Evolutionary conservation across 1,140 invertebrate genomes (phyloP).

Genomic region (Vanessa tameamea): DNA sequence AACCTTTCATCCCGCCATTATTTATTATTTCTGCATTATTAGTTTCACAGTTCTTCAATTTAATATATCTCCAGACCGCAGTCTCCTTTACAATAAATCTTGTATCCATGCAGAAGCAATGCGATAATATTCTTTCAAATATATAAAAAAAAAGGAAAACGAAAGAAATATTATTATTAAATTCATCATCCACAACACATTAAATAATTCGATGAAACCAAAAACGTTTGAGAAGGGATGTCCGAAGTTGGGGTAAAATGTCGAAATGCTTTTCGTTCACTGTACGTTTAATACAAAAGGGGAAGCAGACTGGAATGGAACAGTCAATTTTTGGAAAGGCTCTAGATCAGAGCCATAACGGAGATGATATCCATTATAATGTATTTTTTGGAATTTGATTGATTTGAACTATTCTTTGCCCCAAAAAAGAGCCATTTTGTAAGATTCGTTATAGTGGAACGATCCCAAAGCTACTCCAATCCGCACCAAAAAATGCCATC

Average conservation of each 20-base stretch:
- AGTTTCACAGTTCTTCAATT: neutral
- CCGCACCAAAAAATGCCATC: too few relatives aligned
- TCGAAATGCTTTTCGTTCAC: conserved; percentile 40
- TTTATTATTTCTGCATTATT: neutral
- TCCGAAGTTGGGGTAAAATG: conserved; percentile 23
- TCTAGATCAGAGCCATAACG: neutral
- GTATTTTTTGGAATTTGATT: neutral
- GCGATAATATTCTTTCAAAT: neutral
- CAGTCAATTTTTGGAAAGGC: conserved; percentile 40
- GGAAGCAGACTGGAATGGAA: conserved; percentile 40
- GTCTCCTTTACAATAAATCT: conserved; percentile 2
- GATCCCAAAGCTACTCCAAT: too few relatives aligned
- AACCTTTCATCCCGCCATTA: neutral
- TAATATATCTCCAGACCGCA: neutral
- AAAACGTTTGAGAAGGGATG: conserved; percentile 36
- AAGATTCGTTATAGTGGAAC: too few relatives aligned
- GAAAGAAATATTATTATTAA: neutral
- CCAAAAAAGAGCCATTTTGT: too few relatives aligned
- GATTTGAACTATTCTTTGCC: too few relatives aligned
- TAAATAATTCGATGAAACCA: conserved; percentile 25
- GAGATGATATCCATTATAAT: neutral
- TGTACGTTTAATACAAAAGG: conserved; percentile 47
- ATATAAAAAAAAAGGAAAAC: neutral
- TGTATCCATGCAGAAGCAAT: neutral
- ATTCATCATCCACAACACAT: conserved; percentile 18